Conservation (phyloP, 2,888 invertebrate genomes). For the Nemotelus pantherinus region DNA sequence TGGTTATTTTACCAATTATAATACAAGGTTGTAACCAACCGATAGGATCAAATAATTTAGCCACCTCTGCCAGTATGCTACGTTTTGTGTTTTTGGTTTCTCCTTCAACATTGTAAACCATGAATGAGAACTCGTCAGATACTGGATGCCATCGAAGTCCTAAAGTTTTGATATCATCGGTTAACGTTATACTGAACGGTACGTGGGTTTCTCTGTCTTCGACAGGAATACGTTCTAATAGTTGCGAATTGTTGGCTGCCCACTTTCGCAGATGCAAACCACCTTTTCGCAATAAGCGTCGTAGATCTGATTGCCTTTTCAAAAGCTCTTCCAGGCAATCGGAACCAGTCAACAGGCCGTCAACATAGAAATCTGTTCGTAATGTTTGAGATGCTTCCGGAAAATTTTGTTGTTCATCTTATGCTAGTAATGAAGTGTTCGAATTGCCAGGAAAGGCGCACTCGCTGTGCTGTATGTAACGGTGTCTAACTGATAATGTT, state of each 20-base stretch:
- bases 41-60: no score
- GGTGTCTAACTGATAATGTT: no score
- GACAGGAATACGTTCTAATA: not conserved
- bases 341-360: no score
- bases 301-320: not conserved
- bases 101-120: not conserved
- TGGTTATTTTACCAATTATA: constrained; percentile 3
- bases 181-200: not conserved
- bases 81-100: constrained; percentile 11
- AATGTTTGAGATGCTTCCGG: no score
- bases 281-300: not conserved
- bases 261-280: not conserved
- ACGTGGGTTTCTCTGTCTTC: not conserved
- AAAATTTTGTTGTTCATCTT: no score
- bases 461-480: no score
- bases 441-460: no score
- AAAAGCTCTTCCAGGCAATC: no score
- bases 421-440: no score
- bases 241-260: not conserved
- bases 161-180: not conserved
- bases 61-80: constrained; percentile 10
- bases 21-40: no score
- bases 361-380: no score
- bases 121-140: not conserved
- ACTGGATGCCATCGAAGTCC: no score